Evolutionary conservation across 2,888 invertebrate species (phyloP), one percentile per base, ranked within the genome.

Genomic region (Spialia ferax): DNA sequence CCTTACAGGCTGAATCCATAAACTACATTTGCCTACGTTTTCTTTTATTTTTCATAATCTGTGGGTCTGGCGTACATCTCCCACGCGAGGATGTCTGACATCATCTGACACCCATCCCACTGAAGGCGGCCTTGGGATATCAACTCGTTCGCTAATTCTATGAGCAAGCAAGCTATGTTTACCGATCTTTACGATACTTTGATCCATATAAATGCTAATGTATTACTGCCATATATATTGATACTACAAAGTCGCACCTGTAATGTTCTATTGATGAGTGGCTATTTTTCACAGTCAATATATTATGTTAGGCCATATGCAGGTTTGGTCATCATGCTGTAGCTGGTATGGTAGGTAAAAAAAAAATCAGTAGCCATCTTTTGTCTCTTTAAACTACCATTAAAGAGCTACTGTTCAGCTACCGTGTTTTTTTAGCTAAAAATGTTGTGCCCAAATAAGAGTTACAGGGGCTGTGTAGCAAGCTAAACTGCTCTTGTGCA

Each of bases 81-180:
- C 72, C 74, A 75, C 78, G 73, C 75, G 54, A 68, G 42, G 65
- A 57, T 65, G 54, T 50, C 77, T 79, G 78, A 77, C 77, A 75
- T 77, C 77, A 79, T 71, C 68, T 45, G 45, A 45, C 76, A 54
- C 70, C 68, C 77, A 55, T 64, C 75, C 76, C 72, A 76, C 71
- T 26, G 71, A 50, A 62, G 60, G 69, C 68, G 73, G 67, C 77
- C 77, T 77, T 77, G 76, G 70, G 59, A 70, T 70, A 68, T 69
- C 69, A 56, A 54, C 67, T 56, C 65, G 65, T 70, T 32, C 52
- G 57, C 61, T 70, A 71, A 70, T 67, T 45, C 56, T 56, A 13
- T 56, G 54, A 32, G 38, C 56, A 63, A 68, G 52, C 68, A 54
- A 59, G 4, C 57, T 57, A 15, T 59, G 65, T 65, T 65, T 65